These are phyloP conservation scores for Drosophila picticornis DNA, from an alignment of 2,888 invertebrate species.

Conservation along the genomic window DNA sequence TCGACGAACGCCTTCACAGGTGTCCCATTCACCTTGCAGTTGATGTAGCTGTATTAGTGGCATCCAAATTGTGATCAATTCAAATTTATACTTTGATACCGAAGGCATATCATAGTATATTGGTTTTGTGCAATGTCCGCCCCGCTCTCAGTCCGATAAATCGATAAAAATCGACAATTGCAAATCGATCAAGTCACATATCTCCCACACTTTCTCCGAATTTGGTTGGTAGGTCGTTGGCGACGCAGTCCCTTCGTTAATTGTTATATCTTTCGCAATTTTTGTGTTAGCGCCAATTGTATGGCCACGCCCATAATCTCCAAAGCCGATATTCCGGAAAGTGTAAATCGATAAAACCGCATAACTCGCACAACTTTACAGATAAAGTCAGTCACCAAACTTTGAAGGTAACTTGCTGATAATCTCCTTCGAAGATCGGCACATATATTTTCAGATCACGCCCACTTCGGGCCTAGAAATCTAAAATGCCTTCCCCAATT, in stretches of 20 bases:
- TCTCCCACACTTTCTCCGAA: too few species aligned
- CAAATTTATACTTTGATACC: background rate
- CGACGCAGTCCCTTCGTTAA: too few species aligned
- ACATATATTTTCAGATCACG: background rate
- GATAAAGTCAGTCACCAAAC: background rate
- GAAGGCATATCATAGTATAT: background rate
- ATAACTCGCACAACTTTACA: background rate
- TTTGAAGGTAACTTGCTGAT: background rate
- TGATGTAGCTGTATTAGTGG: constrained; percentile 88
- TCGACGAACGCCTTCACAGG: constrained; percentile 99
- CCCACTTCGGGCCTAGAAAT: background rate
- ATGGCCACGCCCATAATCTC: too few species aligned
- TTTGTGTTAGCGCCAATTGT: too few species aligned
- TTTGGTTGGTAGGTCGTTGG: too few species aligned
- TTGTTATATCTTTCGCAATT: too few species aligned
- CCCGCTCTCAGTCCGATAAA: background rate
- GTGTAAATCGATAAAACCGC: background rate
- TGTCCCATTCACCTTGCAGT: constrained; percentile 98
- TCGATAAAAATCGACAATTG: background rate
- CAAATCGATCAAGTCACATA: background rate
- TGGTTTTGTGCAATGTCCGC: background rate
- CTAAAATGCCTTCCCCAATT: background rate
- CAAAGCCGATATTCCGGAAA: too few species aligned
- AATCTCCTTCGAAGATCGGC: background rate
- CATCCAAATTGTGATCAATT: constrained; percentile 1